Percentiles rank a stretch among this genome's conserved stretches.
Evolutionary conservation across 2,797 vertebrate species (phyloP).

Genomic region (Ciconia nigra): DNA sequence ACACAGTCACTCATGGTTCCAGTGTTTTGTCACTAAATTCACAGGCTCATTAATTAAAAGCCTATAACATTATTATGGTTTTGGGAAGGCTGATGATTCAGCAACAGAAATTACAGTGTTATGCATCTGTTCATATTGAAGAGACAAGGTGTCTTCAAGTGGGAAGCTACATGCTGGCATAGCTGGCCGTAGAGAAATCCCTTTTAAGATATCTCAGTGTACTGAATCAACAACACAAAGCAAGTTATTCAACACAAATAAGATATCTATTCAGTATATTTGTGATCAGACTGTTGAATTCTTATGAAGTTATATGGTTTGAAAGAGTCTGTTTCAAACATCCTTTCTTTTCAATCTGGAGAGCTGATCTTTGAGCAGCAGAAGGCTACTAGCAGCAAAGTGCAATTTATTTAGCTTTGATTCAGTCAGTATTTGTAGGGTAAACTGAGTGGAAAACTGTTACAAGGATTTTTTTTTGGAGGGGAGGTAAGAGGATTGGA

Average conservation of each 20-base stretch:
- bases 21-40: neutral
- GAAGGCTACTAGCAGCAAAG: neutral
- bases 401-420: neutral
- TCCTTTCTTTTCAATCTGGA: neutral
- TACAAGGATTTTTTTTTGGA: neutral
- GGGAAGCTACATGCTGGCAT: neutral
- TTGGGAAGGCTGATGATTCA: neutral
- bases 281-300: neutral
- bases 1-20: neutral
- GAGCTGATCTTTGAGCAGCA: neutral
- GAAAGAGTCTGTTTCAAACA: neutral
- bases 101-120: neutral
- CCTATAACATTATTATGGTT: neutral
- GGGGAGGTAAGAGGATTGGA: neutral
- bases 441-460: constrained; percentile 30
- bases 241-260: neutral
- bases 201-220: neutral
- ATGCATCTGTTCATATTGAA: neutral
- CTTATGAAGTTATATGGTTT: neutral
- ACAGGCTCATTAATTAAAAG: neutral
- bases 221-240: neutral
- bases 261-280: neutral
- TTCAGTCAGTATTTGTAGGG: constrained; percentile 9
- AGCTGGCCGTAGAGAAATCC: neutral
- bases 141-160: neutral